Evolutionary conservation across 2,113 vertebrate genomes (phyloP).

Genomic region (zebrafish (Danio rerio)): DNA sequence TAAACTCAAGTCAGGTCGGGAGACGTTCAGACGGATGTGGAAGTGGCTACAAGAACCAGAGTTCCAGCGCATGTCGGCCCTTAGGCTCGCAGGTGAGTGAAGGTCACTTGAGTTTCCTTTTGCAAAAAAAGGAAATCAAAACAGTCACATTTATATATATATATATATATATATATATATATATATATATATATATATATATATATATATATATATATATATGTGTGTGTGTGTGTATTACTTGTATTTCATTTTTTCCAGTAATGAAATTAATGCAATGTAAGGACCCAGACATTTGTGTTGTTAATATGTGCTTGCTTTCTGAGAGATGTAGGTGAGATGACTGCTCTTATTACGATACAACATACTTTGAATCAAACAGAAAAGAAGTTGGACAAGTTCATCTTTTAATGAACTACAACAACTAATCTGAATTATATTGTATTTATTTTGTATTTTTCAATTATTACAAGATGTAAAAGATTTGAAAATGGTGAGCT

Average conservation of each 20-base stretch:
- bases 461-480: not conserved
- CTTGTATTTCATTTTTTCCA: not conserved
- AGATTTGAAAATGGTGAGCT: not conserved
- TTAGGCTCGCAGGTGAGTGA: slow-evolving; percentile 94
- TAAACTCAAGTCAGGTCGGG: slow-evolving; percentile 98
- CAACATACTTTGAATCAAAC: no score
- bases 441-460: no score
- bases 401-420: not conserved
- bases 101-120: slow-evolving; percentile 26
- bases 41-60: slow-evolving; percentile 99
- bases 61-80: slow-evolving; percentile 98
- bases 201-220: no score
- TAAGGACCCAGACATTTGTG: not conserved
- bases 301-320: not conserved
- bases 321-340: not conserved
- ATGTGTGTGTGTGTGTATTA: no score
- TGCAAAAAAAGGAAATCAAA: slow-evolving; percentile 11
- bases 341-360: not conserved
- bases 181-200: no score
- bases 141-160: not conserved
- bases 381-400: no score
- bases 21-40: slow-evolving; percentile 99
- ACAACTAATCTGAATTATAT: not conserved
- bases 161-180: no score
- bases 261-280: not conserved